A percentile compares a stretch with the other conserved stretches of the same genome.
Evolutionary conservation across 2,113 vertebrate genomes (phyloP).

Genomic region (Onychorhynchus coronatus): DNA sequence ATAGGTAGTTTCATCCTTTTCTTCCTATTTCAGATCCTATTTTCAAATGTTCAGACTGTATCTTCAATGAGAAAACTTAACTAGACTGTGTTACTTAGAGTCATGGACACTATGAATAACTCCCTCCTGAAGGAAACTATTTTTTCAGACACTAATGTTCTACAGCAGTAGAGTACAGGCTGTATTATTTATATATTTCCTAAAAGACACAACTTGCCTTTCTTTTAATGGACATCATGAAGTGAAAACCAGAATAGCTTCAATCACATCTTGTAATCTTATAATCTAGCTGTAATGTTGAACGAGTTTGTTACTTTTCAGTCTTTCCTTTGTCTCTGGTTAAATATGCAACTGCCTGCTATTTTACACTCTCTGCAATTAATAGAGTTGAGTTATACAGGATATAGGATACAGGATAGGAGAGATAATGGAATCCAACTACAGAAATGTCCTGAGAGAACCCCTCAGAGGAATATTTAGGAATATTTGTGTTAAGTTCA

Average conservation of each 20-base stretch:
- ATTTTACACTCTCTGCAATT: neutral
- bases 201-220: neutral
- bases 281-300: neutral
- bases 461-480: neutral
- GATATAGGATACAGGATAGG: neutral
- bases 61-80: neutral
- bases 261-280: neutral
- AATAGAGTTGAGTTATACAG: neutral
- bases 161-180: neutral
- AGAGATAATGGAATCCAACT: neutral
- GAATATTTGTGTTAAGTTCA: neutral
- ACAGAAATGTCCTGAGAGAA: neutral
- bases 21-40: neutral
- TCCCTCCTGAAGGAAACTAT: neutral
- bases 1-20: neutral
- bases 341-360: neutral
- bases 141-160: neutral
- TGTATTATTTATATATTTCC: neutral
- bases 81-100: neutral
- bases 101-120: neutral
- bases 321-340: neutral
- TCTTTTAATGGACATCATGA: neutral
- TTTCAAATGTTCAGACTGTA: neutral
- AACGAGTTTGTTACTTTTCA: neutral
- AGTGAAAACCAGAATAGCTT: neutral